phyloP scores from a whole-genome alignment of 2,888 invertebrate species.

The Rosalia funebris region DNA sequence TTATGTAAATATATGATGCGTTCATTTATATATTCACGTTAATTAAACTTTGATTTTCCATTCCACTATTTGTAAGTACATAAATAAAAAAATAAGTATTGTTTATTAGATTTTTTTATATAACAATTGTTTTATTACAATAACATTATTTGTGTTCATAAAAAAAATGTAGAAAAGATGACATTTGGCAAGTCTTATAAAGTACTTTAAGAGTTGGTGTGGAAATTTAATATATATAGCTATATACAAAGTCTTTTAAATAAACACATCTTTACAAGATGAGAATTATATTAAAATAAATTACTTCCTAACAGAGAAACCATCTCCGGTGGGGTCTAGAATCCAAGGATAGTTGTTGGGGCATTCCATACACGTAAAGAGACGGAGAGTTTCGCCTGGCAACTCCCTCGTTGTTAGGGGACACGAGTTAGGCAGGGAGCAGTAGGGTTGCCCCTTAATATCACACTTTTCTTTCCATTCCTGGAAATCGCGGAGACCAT shows the following conservation, averaged over 20 bases:
- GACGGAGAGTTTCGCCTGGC: conserved; percentile 89
- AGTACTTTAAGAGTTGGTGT: conserved; percentile 14
- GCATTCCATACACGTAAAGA: conserved; percentile 96
- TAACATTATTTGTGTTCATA: conserved; percentile 32
- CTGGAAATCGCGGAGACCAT: conserved; percentile 87
- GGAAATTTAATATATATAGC: conserved; percentile 44
- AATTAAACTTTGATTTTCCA: too few species aligned
- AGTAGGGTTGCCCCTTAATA: conserved; percentile 92
- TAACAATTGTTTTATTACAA: conserved; percentile 39
- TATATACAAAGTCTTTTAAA: conserved; percentile 57
- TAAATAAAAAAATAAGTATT: conserved; percentile 5
- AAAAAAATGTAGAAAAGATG: conserved; percentile 29
- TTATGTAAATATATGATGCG: too few species aligned
- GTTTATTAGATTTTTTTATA: conserved; percentile 35
- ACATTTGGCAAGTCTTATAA: conserved; percentile 35
- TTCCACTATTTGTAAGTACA: conserved; percentile 8
- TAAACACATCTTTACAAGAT: conserved; percentile 36
- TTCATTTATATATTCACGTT: too few species aligned
- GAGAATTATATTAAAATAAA: conserved; percentile 55
- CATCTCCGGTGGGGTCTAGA: conserved; percentile 93
- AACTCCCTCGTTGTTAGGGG: conserved; percentile 89
- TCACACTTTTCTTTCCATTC: conserved; percentile 97
- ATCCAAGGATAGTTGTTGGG: conserved; percentile 97
- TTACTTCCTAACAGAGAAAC: conserved; percentile 85
- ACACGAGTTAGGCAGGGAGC: conserved; percentile 91